Conservation (phyloP, 2,888 invertebrate genomes). For the Epiperipatus broadwayi region DNA sequence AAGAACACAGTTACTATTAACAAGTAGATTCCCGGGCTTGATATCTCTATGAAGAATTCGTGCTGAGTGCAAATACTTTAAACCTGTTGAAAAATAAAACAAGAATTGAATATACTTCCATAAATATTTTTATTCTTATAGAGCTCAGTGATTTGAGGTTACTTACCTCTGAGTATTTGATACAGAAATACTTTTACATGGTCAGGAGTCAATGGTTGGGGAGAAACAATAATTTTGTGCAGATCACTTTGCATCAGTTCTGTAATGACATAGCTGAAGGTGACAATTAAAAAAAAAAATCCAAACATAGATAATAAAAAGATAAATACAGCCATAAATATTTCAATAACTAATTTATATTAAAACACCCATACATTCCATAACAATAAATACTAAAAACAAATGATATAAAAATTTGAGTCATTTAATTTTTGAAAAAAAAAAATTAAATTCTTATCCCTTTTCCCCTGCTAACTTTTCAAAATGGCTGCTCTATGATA, state of each 20-base stretch:
- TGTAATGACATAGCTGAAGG: conserved; percentile 95
- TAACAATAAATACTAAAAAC: no score
- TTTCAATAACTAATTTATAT: conserved; percentile 11
- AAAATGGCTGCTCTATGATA: no score
- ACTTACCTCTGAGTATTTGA: conserved; percentile 90
- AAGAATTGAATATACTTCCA: not conserved
- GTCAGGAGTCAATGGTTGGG: conserved; percentile 93
- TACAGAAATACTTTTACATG: conserved; percentile 99
- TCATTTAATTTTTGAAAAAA: no score
- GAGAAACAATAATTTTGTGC: conserved; percentile 99
- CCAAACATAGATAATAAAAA: conserved; percentile 4
- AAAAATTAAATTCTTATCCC: no score
- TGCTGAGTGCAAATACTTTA: conserved; percentile 96
- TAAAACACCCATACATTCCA: no score
- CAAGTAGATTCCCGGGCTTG: conserved; percentile 93
- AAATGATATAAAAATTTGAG: no score
- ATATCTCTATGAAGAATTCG: conserved; percentile 95
- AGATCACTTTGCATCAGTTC: conserved; percentile 98
- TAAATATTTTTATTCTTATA: no score
- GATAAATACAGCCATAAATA: not conserved
- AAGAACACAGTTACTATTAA: conserved; percentile 96
- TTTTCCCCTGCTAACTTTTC: no score
- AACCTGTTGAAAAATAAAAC: conserved; percentile 39
- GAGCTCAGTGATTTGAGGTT: no score
- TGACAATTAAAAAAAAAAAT: no score